Conservation (phyloP, 2,113 vertebrate genomes). For the Chamaetylas fuelleborni region DNA sequence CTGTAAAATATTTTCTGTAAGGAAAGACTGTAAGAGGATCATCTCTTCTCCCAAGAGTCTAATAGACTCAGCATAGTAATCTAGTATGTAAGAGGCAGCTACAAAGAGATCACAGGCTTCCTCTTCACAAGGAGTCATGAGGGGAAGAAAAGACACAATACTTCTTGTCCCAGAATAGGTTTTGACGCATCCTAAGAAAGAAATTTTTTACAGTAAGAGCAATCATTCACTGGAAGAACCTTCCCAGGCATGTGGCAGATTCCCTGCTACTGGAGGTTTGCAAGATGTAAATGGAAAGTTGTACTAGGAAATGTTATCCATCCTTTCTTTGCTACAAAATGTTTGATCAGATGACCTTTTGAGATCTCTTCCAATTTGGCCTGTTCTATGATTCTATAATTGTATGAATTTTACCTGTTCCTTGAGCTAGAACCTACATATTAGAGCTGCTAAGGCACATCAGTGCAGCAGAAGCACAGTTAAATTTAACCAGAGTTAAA, state of each 20-base stretch:
- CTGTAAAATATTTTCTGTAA: not conserved
- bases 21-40: not conserved
- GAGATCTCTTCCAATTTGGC: not conserved
- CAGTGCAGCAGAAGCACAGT: not conserved
- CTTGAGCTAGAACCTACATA: not conserved
- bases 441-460: not conserved
- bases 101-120: not conserved
- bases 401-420: not conserved
- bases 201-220: not conserved
- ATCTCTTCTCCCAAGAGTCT: not conserved
- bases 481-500: not conserved
- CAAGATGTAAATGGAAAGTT: fast-evolving
- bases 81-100: fast-evolving
- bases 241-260: fast-evolving
- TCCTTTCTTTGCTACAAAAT: not conserved
- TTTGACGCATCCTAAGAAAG: not conserved
- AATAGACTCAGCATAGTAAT: not conserved
- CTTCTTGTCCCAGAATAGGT: not conserved
- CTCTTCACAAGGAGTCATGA: not conserved
- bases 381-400: not conserved
- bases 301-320: not conserved
- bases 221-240: not conserved
- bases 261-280: not conserved
- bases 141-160: not conserved
- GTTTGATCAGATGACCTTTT: not conserved